A percentile compares a stretch with the other conserved stretches of the same genome.
Conservation (phyloP, 2,797 vertebrate genomes). For the Muscicapa striata region DNA sequence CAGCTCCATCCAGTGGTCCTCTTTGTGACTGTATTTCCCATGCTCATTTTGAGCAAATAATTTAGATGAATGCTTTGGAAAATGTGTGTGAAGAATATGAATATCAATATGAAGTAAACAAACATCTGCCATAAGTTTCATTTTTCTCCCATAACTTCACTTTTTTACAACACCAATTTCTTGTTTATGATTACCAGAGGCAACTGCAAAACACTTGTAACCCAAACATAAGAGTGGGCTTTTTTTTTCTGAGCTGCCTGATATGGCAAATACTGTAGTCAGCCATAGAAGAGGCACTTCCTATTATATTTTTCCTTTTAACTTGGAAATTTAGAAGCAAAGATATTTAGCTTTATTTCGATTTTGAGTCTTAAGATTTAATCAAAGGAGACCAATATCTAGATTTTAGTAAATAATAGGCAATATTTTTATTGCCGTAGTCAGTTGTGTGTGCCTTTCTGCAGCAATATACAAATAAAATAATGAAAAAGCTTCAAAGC, state of each 20-base stretch:
- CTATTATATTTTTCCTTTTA: conserved; percentile 39
- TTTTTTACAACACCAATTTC: neutral
- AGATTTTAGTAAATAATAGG: conserved; percentile 33
- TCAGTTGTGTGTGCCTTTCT: conserved; percentile 29
- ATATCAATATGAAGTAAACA: neutral
- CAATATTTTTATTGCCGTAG: conserved; percentile 45
- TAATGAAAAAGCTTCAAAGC: conserved; percentile 55
- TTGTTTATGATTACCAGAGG: neutral
- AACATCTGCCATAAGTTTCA: neutral
- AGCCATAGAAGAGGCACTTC: neutral
- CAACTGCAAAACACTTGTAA: neutral
- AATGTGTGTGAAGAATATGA: neutral
- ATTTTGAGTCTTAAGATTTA: neutral
- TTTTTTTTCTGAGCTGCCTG: neutral
- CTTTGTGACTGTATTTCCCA: neutral
- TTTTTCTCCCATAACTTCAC: neutral
- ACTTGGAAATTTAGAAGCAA: conserved; percentile 39
- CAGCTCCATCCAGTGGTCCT: conserved; percentile 64
- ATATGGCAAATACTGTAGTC: neutral
- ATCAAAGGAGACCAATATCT: conserved; percentile 36
- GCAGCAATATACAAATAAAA: conserved; percentile 32
- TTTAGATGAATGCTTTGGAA: neutral
- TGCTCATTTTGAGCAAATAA: neutral
- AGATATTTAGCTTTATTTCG: conserved; percentile 33
- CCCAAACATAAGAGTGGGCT: neutral